Base-by-base conservation (phyloP, 2,888 invertebrate species). In the Euzophera pinguis region DNA sequence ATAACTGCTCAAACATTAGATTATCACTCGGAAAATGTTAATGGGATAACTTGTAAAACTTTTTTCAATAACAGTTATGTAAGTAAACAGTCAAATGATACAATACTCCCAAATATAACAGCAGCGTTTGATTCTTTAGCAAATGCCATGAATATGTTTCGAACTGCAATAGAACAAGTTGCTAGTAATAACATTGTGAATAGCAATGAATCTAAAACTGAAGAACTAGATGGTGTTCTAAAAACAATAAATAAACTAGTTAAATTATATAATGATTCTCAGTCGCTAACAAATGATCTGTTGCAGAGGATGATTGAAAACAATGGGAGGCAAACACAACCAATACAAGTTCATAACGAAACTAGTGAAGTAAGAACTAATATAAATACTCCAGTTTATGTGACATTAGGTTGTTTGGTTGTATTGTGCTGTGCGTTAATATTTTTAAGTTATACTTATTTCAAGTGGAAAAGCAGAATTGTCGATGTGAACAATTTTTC, bases 11-110 rank as follows among this genome's bases (percentile, higher is more conserved):
- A 63, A 16, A 60, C 45, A 27, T 48, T 53, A 39, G 61, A 67
- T 39, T 65, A 59, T 17, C 61, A 62, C 51, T 56, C 45, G 48
- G 66, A 69, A 55, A 70, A 66, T 55, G 59, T 61, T 1, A 52
- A 70, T 34, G 73, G 73, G 3, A 56, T 76, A n/a, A 63, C 63
- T 2, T 76, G 75, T 50, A 71, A 69, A 10, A 64, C 39, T 5
- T 12, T 17, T 3, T 12, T 37, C n/a, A 35, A 35, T 1, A 17
- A 12, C 5, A 37, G 12, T 13, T 2, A 3, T 54, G 55, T 55
- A 61, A 16, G 9, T 57, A 29, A 43, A 27, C 9, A 8, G 5
- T 13, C 13, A 10, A 50, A 58, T 52, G 45, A 49, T 17, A 54
- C 22, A 22, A 16, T 13, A 16, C 53, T 38, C 0, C 34, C 22